Base-by-base conservation (phyloP, 2,113 vertebrate species). In the Semnornis frantzii region DNA sequence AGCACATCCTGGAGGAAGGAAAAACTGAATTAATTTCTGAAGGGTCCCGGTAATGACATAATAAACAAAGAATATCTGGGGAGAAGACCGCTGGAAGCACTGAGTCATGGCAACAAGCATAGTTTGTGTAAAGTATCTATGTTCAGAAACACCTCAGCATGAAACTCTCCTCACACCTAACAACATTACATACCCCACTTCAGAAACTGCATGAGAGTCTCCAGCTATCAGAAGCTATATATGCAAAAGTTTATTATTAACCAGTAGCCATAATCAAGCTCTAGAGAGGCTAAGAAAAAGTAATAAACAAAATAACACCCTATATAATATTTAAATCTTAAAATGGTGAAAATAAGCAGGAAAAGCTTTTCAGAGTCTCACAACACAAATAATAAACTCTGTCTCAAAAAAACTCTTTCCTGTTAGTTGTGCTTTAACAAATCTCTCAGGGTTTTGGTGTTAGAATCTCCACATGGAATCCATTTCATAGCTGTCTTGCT, bases 1-100 rank as follows among this genome's bases (percentile, higher is more conserved):
- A 99, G 97, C 68, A 99, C 98, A 87, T 99, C 99, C 99, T 99
- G 90, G 44, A 85, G 33, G 93, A 97, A 6, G 37, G 80, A 31
- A 92, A 59, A 78, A 30, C 21, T 48, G 58, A 13, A 3, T 84
- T 77, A 44, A 27, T 62, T 88, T 88, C 66, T 71, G 68, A n/a
- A 86, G 7, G 21, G 27, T 8, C 15, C 21, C 59, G 69, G 8
- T 46, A 62, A 85, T 44, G 55, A 81, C 54, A 12, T 54, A 93
- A 44, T 33, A 82, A 48, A 78, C 39, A 82, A 81, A 87, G 25
- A 66, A 6, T 33, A 84, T 71, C 13, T 54, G 5, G 7, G 23
- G 7, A 69, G 34, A 57, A 85, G 64, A 73, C 6, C 57, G 33
- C 37, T 2, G 10, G 59, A 70, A 90, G 54, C 46, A 68, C 12